Conservation (phyloP, 1,140 invertebrate genomes). For the Neodiprion pinetum region DNA sequence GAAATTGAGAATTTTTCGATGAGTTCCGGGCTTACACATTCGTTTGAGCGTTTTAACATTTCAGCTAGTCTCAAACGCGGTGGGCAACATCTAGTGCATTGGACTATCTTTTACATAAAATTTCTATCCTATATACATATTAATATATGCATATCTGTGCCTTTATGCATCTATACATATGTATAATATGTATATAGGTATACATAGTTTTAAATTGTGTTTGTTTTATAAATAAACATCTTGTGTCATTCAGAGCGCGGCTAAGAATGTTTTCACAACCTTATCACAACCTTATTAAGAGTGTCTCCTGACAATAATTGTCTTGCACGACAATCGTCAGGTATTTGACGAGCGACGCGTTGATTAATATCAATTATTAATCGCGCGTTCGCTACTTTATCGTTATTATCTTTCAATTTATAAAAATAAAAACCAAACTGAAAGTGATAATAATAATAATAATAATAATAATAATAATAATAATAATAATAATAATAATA, state of each 20-base stretch:
- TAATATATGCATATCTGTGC: not conserved
- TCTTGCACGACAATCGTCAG: not conserved
- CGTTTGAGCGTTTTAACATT: not conserved
- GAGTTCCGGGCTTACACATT: too few relatives aligned
- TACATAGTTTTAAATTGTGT: not conserved
- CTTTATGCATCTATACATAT: not conserved
- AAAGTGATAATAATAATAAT: too few relatives aligned
- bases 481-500: too few relatives aligned
- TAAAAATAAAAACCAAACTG: too few relatives aligned
- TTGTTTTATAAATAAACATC: constrained; percentile 24
- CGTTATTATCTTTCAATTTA: not conserved
- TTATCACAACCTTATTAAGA: constrained; percentile 63
- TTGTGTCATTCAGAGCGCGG: constrained; percentile 51
- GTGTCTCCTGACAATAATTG: constrained; percentile 45
- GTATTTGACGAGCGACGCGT: not conserved
- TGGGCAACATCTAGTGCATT: not conserved
- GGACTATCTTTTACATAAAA: not conserved
- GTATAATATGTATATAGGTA: not conserved
- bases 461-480: too few relatives aligned
- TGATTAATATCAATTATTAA: not conserved
- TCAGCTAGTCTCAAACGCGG: constrained; percentile 6
- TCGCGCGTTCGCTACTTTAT: not conserved
- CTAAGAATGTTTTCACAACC: constrained; percentile 61
- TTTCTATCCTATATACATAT: not conserved
- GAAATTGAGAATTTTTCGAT: too few relatives aligned